Conservation (phyloP, 2,797 vertebrate species). For the Coluber constrictor region DNA sequence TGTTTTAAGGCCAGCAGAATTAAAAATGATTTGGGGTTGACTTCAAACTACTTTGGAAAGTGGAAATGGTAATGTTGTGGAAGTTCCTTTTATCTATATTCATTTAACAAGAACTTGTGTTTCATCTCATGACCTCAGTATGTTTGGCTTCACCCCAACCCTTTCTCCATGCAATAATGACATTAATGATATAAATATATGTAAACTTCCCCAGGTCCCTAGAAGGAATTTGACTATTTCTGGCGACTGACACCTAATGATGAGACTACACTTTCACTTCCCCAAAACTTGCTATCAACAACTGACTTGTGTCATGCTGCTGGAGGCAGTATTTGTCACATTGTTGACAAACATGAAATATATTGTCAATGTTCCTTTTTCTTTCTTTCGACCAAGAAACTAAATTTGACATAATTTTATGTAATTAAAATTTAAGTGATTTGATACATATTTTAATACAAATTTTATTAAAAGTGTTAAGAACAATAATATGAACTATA, state of each 20-base stretch:
- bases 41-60: not conserved
- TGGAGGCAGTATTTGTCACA: not conserved
- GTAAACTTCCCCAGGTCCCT: not conserved
- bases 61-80: not conserved
- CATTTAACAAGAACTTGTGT: not conserved
- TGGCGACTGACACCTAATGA: not conserved
- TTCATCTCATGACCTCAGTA: not conserved
- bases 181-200: not conserved
- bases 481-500: not conserved
- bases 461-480: not conserved
- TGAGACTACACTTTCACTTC: constrained; percentile 28
- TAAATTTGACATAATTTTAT: not conserved
- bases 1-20: not conserved
- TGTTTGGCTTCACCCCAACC: not conserved
- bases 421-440: not conserved
- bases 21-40: not conserved
- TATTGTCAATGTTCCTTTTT: not conserved
- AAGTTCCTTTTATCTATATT: not conserved
- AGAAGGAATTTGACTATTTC: not conserved
- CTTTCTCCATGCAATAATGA: not conserved
- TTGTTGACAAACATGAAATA: not conserved
- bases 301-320: not conserved
- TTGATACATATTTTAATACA: not conserved
- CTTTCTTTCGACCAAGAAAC: not conserved
- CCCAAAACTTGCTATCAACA: not conserved